These are phyloP conservation scores for Drosophila glabriapex DNA, from an alignment of 2,888 invertebrate species.

Conservation along the genomic window DNA sequence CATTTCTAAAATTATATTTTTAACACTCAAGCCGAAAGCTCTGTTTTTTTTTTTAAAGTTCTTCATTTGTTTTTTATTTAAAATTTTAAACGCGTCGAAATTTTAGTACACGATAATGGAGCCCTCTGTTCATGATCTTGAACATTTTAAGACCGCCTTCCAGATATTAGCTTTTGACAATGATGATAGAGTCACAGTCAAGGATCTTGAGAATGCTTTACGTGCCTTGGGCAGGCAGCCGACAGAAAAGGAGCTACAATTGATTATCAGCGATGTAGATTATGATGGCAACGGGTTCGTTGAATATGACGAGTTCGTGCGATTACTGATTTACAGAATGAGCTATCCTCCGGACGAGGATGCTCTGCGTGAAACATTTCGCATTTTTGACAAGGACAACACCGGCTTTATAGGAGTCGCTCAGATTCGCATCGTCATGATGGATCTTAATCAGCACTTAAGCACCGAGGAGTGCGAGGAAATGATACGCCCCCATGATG, in stretches of 20 bases:
- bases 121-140: background rate
- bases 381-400: constrained; percentile 13
- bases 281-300: constrained; percentile 23
- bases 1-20: background rate
- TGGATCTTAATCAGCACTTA: constrained; percentile 8
- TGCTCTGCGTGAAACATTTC: constrained; percentile 27
- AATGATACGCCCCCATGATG: constrained; percentile 10
- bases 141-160: constrained; percentile 5
- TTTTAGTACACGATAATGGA: constrained; percentile 10
- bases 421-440: background rate
- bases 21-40: background rate
- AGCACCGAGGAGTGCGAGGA: constrained; percentile 12
- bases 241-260: constrained; percentile 23
- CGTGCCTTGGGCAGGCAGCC: background rate
- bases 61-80: background rate
- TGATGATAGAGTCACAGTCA: background rate
- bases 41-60: background rate
- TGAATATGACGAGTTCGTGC: constrained; percentile 3
- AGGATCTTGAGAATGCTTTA: constrained; percentile 4
- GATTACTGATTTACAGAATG: constrained; percentile 7
- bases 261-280: constrained; percentile 26
- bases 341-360: constrained; percentile 19
- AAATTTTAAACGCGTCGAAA: background rate
- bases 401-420: background rate
- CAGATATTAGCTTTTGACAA: background rate